Percentiles rank a stretch among this genome's conserved stretches.
phyloP scores from a whole-genome alignment of 2,888 invertebrate genomes.

The Eupithecia subumbrata region DNA sequence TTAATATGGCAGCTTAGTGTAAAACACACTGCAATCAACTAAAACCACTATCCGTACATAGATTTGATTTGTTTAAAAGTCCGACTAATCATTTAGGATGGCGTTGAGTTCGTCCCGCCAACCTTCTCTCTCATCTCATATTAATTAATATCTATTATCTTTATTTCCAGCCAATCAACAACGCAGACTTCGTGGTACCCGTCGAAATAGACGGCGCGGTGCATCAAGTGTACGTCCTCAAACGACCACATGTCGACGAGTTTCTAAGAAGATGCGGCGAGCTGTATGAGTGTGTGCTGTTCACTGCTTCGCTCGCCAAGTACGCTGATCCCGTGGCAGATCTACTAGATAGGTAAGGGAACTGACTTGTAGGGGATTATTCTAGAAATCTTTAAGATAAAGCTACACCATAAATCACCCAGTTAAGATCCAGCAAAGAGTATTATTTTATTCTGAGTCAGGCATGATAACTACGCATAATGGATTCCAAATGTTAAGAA shows the following conservation, averaged over 20 bases:
- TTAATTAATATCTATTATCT: not conserved
- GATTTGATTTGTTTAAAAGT: not conserved
- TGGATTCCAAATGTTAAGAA: too few species aligned
- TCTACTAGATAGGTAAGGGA: slow-evolving; percentile 90
- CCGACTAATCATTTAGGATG: not conserved
- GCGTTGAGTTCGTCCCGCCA: not conserved
- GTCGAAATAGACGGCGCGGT: slow-evolving; percentile 99
- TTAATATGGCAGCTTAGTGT: too few species aligned
- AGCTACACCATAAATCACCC: too few species aligned
- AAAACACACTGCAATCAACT: too few species aligned
- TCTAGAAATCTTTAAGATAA: too few species aligned
- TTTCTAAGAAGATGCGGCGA: slow-evolving; percentile 99
- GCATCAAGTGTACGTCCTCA: slow-evolving; percentile 99
- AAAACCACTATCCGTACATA: not conserved
- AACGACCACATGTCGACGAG: slow-evolving; percentile 99
- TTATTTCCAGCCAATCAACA: slow-evolving; percentile 95
- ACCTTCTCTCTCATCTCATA: too few species aligned
- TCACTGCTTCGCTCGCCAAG: slow-evolving; percentile 99
- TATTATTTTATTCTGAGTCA: too few species aligned
- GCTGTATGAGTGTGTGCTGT: slow-evolving; percentile 99
- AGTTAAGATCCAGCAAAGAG: too few species aligned
- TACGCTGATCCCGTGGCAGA: slow-evolving; percentile 99
- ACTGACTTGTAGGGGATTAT: not conserved
- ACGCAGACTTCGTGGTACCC: slow-evolving; percentile 99
- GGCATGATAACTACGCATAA: too few species aligned